Evolutionary conservation across 30 jellyfish, hydroid and myxozoan species (phyloP).

Genomic region (Hydra vulgaris): DNA sequence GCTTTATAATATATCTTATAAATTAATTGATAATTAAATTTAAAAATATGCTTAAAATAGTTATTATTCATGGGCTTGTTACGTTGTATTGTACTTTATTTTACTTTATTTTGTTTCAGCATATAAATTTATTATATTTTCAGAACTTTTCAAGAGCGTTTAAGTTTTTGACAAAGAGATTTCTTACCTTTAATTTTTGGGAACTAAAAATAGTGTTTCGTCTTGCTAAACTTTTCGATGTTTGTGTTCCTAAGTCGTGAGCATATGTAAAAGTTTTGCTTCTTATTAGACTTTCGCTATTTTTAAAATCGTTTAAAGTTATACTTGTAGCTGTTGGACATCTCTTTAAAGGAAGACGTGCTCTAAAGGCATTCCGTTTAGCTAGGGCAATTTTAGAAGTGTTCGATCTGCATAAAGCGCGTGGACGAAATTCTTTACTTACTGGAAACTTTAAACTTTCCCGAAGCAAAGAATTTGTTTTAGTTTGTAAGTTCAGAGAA

Average conservation of each 20-base stretch:
- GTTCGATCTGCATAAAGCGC: constrained; percentile 8
- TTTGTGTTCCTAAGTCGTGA: neutral
- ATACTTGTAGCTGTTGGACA: neutral
- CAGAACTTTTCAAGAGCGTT: neutral
- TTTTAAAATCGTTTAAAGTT: neutral
- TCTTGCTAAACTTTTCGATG: neutral
- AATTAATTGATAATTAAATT: too few relatives aligned
- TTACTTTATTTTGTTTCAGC: too few relatives aligned
- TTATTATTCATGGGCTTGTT: too few relatives aligned
- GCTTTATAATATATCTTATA: too few relatives aligned
- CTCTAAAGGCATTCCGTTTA: neutral
- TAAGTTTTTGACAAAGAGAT: too few relatives aligned
- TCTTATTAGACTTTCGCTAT: neutral
- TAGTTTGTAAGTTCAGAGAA: too few relatives aligned
- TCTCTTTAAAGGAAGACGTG: neutral
- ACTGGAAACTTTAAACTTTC: constrained; percentile 15
- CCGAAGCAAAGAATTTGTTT: constrained; percentile 12
- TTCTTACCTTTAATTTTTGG: neutral
- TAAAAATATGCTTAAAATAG: too few relatives aligned
- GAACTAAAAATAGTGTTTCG: neutral
- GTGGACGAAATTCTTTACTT: constrained; percentile 14
- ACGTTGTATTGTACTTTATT: too few relatives aligned
- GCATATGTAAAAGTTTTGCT: neutral
- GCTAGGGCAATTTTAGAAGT: neutral
- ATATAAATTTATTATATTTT: too few relatives aligned